A percentile compares a stretch with the other conserved stretches of the same genome.
Conservation (phyloP, 2,113 vertebrate genomes). For the Odocoileus virginianus region DNA sequence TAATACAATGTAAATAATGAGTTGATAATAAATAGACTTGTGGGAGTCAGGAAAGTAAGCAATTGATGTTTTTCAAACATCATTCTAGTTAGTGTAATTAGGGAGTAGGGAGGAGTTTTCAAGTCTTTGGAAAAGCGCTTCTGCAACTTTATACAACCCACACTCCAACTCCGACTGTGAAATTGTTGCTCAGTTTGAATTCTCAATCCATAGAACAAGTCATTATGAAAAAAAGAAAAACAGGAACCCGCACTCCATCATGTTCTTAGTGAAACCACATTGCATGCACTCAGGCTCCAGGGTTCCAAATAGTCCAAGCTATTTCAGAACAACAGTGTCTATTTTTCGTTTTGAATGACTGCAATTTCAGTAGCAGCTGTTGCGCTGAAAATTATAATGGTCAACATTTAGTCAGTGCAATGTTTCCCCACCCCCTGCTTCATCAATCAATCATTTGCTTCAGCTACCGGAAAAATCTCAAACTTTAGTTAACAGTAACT, state of each 20-base stretch:
- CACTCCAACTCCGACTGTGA: conserved; percentile 40
- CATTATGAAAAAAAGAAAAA: conserved; percentile 48
- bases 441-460: conserved; percentile 66
- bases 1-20: neutral
- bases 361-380: conserved; percentile 71
- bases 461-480: conserved; percentile 56
- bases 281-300: neutral
- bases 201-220: conserved; percentile 45
- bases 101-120: neutral
- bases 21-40: neutral
- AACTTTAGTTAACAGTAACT: conserved; percentile 41
- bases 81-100: neutral
- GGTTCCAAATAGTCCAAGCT: conserved; percentile 58
- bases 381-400: conserved; percentile 70
- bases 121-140: neutral
- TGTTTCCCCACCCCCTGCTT: neutral
- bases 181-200: conserved; percentile 59
- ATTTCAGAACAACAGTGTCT: conserved; percentile 62
- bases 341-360: conserved; percentile 65
- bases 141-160: conserved; percentile 41
- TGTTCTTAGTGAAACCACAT: conserved; percentile 42
- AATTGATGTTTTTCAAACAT: neutral
- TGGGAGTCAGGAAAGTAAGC: neutral
- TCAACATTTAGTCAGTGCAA: conserved; percentile 59
- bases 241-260: conserved; percentile 7